Base-by-base conservation (phyloP, 2,888 invertebrate species). In the Campaea margaritaria region DNA sequence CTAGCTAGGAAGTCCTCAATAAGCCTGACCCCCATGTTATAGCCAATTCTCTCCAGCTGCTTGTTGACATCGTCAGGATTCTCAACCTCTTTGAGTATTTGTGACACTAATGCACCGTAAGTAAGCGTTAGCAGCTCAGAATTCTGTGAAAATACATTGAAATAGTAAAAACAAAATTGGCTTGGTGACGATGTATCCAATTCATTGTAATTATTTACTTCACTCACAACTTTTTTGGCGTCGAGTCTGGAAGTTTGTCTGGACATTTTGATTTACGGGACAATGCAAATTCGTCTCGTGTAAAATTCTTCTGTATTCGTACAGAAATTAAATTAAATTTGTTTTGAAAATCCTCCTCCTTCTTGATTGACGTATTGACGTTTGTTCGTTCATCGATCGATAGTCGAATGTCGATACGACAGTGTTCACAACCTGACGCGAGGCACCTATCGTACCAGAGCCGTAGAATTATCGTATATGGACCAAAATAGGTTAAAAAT, bases 1-100 rank as follows among this genome's bases (percentile, higher is more conserved):
- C 98, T 95, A 0, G 99, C 98, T 10, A 99, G 92, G 78, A 98
- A 99, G 83, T 99, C 99, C 91, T 99, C 99, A 64, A 99, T 99
- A 39, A 99, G 90, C 44, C 99, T 94, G 52, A 99, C 96, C 11
- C 99, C 99, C 95, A 99, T 99, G 82, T 99, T 99, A 84, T 99
- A 99, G 4, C 99, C 99, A 89, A 98, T 96, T 79, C 97, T 93
- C 78, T 99, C 98, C 61, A 99, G 89, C 79, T 99, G 99, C 79
- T 98, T 98, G 84, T 99, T 99, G 0, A 99, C 99, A 91, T 99
- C 99, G 39, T 99, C 99, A 5, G 97, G 96, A 87, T 97, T 98
- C 82, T 99, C 99, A 75, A 96, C 96, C 84, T 99, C 99, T 85
- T 98, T 97, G 15, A 99, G 90, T 93, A 99, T 95, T 93, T 99